phyloP scores from a whole-genome alignment of 2,113 vertebrate species.

The Phylloscopus trochiloides region DNA sequence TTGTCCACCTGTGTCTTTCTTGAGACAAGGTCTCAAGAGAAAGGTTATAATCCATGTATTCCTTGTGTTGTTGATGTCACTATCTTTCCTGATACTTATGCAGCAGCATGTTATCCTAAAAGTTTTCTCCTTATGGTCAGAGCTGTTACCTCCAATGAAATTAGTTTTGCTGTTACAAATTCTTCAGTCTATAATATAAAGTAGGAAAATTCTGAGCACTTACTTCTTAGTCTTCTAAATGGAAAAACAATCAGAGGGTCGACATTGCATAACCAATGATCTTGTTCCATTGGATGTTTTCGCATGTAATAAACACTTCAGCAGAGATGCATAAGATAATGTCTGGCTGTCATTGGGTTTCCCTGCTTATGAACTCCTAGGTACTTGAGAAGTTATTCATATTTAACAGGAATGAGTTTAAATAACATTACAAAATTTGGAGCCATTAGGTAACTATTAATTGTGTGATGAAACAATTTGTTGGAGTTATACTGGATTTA shows the following conservation, averaged over 20 bases:
- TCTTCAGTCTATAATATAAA: background rate
- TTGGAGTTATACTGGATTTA: background rate
- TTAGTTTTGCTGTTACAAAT: background rate
- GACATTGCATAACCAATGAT: background rate
- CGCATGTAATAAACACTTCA: background rate
- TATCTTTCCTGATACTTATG: background rate
- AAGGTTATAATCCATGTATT: background rate
- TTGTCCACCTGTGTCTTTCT: background rate
- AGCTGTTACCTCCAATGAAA: background rate
- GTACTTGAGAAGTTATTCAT: background rate
- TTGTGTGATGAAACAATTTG: background rate
- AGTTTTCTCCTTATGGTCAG: background rate
- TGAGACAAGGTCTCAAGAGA: background rate
- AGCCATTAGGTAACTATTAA: background rate
- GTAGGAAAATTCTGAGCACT: background rate
- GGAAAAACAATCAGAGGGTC: background rate
- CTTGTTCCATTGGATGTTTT: background rate
- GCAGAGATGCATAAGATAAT: background rate
- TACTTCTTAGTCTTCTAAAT: background rate
- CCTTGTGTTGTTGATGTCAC: background rate
- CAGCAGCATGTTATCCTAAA: background rate
- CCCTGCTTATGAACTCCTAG: background rate
- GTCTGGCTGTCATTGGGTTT: background rate
- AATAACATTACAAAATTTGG: background rate
- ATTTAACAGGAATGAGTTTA: background rate